Evolutionary conservation across 2,113 vertebrate species (phyloP), one percentile per base, ranked within the genome.

Genomic region (Catharus fuscescens): DNA sequence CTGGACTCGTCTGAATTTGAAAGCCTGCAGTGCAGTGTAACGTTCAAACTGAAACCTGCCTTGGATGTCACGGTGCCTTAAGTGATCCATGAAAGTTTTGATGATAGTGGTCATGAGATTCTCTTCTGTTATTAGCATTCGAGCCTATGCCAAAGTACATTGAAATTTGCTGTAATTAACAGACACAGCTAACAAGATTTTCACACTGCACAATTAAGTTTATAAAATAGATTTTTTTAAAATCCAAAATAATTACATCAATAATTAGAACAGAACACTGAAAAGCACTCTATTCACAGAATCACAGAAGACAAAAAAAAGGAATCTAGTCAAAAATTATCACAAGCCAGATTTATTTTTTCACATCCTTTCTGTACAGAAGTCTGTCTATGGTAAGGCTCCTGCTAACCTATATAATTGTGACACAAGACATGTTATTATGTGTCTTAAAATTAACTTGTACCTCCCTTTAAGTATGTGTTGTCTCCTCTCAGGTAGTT

Each of bases 11-110:
- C 98, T 98, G 65, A 99, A 99, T 97, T 99, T 99, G 97, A 99
- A 99, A 96, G 99, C 99, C 94, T 99, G 99, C 87, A 99, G 98
- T 40, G 99, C 98, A 3, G 99, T 99, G 92, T 99, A 99, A 83
- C 99, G 98, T 96, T 99, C 99, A 70, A 99, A 99, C 95, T 99
- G 99, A 98, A 99, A 99, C 44, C 98, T 98, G 44, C 99, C 99
- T 93, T 99, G 99, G 60, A 98, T 91, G 95, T 99, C 99, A 92
- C 99, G 97, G 94, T 99, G 99, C 65, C 98, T 98, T 66, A 99
- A 97, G 86, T 99, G 99, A 77, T 99, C 99, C 97, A 99, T 98
- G 76, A 99, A 99, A 2, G 99, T 99, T 96, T 98, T 98, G 96
- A 99, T 99, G 97, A 99, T 99, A 80, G 98, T 99, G 54, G 98